Evolutionary conservation across 2,797 vertebrate genomes (phyloP).

Genomic region (Lepilemur ruficaudatus): DNA sequence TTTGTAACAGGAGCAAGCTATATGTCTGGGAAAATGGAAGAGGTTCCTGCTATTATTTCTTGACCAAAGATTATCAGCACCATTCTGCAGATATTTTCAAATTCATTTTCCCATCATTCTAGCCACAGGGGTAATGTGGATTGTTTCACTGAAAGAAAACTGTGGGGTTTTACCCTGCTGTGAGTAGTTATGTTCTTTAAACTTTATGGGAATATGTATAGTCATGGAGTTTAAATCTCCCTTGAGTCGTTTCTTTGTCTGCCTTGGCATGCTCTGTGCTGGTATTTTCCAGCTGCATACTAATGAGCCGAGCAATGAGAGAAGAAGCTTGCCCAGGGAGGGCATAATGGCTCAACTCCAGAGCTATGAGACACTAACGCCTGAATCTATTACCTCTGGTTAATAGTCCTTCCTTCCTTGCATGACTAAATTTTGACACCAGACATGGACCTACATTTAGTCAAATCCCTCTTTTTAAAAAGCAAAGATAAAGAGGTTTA

Average conservation of each 20-base stretch:
- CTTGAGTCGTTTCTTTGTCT: constrained; percentile 40
- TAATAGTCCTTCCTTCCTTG: constrained; percentile 6
- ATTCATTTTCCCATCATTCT: constrained; percentile 47
- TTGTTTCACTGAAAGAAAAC: constrained; percentile 60
- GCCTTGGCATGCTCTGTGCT: not conserved
- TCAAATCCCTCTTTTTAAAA: not conserved
- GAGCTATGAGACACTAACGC: not conserved
- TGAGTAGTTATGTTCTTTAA: constrained; percentile 58
- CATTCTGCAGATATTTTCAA: constrained; percentile 67
- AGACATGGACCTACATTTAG: constrained; percentile 4
- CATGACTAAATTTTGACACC: constrained; percentile 53
- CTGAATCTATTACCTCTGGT: constrained; percentile 21
- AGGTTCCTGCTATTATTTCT: not conserved
- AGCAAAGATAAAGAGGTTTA: not conserved
- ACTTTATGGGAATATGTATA: not conserved
- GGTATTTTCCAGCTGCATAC: constrained; percentile 63
- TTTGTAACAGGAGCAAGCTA: not conserved
- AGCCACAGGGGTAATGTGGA: constrained; percentile 51
- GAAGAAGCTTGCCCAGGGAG: constrained; percentile 33
- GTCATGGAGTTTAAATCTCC: constrained; percentile 66
- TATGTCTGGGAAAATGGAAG: not conserved
- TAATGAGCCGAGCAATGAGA: constrained; percentile 30
- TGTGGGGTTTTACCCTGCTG: not conserved
- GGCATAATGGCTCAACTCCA: not conserved
- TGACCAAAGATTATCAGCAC: constrained; percentile 17